Evolutionary conservation across 2,797 vertebrate species (phyloP), one percentile per base, ranked within the genome.

Genomic region (Benthosema pterotum): DNA sequence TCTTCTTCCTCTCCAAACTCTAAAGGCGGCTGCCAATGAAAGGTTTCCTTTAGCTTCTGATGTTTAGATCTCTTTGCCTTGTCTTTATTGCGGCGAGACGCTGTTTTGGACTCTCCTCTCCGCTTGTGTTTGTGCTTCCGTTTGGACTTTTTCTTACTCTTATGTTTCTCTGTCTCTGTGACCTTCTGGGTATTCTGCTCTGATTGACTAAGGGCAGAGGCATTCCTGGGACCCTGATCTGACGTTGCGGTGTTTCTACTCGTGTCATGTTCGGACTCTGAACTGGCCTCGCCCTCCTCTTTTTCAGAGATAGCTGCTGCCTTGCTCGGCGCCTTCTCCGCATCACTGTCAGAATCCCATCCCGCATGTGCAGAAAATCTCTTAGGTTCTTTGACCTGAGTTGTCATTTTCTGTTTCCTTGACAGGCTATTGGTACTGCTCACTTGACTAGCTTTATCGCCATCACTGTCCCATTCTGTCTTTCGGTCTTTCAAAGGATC

Each of bases 1-100:
- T 98, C 97, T 0, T 96, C 96, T 32, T 99, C 97, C 2, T 99
- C 97, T 3, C 93, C 97, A 11, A 96, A 99, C 85, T 99, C 97
- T 1, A 99, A 83, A 0, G 98, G 98, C 1, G 98, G 98, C 77
- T 99, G 97, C 98, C 98, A 99, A 55, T 95, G 97, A 74, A 99
- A 99, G 0, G 80, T 90, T 69, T 97, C 95, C 72, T 96, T 98
- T 65, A 91, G 92, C 71, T 96, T 99, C 59, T 93, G 94, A 61
- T 91, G 90, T 83, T 96, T 98, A 1, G 94, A 94, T 64, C 95
- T 95, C 75, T 96, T 97, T 1, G 84, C 80, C 88, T 96, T 98
- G 0, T 83, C 83, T 65, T 95, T 96, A 79, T 82, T 86, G 91
- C 67, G 90, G 78, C 63, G 91, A 82, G 65, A 90, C 71, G 77